These are phyloP conservation scores for Cynodonichthys magdalenae DNA, from an alignment of 2,797 vertebrate species.

Conservation along the genomic window DNA sequence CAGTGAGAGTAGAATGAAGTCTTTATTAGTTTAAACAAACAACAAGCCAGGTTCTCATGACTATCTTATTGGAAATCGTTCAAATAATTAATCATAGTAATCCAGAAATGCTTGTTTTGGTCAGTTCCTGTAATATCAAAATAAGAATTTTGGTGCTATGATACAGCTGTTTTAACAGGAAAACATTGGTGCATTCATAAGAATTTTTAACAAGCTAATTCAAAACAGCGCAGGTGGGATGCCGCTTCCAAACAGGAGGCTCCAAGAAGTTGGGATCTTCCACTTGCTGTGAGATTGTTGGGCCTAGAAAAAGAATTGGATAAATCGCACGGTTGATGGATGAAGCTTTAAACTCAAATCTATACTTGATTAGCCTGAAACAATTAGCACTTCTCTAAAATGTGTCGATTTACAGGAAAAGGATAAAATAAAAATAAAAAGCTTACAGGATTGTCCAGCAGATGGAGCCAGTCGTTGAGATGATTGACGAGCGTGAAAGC, in stretches of 20 bases:
- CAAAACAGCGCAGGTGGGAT: constrained; percentile 92
- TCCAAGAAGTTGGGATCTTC: constrained; percentile 94
- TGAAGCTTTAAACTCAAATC: not conserved
- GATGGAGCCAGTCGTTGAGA: constrained; percentile 92
- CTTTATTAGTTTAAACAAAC: constrained; percentile 4
- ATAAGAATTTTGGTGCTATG: not conserved
- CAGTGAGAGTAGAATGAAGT: constrained; percentile 7
- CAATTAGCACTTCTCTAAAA: not conserved
- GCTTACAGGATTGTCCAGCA: constrained; percentile 85
- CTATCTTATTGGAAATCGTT: constrained; percentile 24
- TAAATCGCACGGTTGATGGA: not conserved
- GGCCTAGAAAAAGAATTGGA: constrained; percentile 52
- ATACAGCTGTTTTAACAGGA: not conserved
- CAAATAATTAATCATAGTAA: not conserved
- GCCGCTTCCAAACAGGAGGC: constrained; percentile 90
- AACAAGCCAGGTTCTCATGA: constrained; percentile 2
- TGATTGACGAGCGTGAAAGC: constrained; percentile 88
- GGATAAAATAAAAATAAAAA: constrained; percentile 40
- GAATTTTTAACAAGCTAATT: constrained; percentile 39
- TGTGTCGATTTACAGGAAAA: not conserved
- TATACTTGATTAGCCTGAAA: not conserved
- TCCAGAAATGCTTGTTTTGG: not conserved
- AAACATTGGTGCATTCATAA: not conserved
- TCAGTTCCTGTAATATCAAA: not conserved
- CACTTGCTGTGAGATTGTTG: constrained; percentile 75